These are phyloP conservation scores for Oreotragus oreotragus DNA, from an alignment of 2,113 vertebrate genomes.

Conservation along the genomic window DNA sequence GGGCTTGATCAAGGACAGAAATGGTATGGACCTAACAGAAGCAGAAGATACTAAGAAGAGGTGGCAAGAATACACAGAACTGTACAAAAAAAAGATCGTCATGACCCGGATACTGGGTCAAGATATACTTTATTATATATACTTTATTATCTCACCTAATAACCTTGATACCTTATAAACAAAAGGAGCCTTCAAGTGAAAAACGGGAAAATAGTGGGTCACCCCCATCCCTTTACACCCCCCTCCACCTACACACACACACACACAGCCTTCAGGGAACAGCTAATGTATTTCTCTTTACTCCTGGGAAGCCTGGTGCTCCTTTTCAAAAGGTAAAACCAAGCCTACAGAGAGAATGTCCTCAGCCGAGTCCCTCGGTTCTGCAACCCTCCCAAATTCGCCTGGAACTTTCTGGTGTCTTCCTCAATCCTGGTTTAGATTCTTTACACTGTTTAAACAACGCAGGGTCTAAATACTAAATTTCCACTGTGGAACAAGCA, in stretches of 20 bases:
- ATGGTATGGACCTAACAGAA: too few species aligned
- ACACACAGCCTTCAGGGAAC: background rate
- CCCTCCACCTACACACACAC: too few species aligned
- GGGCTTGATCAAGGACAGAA: too few species aligned
- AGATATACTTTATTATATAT: background rate
- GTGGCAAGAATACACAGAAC: too few species aligned
- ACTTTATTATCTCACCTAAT: background rate
- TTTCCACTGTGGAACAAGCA: background rate
- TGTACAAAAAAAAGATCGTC: too few species aligned
- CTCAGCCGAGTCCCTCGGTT: background rate
- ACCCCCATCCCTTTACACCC: too few species aligned
- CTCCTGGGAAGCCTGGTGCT: background rate
- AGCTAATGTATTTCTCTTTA: background rate
- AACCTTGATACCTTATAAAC: background rate
- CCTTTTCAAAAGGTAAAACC: constrained; percentile 4
- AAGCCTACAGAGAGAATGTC: background rate
- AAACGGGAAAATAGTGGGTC: background rate
- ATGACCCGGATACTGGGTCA: too few species aligned
- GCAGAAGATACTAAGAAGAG: too few species aligned
- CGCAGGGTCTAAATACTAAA: background rate
- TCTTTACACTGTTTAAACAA: background rate
- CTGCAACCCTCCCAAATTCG: background rate
- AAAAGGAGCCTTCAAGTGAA: background rate
- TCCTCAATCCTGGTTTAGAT: background rate
- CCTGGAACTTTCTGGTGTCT: background rate